These are phyloP conservation scores for Myiagra hebetior DNA, from an alignment of 2,113 vertebrate genomes.

Conservation along the genomic window DNA sequence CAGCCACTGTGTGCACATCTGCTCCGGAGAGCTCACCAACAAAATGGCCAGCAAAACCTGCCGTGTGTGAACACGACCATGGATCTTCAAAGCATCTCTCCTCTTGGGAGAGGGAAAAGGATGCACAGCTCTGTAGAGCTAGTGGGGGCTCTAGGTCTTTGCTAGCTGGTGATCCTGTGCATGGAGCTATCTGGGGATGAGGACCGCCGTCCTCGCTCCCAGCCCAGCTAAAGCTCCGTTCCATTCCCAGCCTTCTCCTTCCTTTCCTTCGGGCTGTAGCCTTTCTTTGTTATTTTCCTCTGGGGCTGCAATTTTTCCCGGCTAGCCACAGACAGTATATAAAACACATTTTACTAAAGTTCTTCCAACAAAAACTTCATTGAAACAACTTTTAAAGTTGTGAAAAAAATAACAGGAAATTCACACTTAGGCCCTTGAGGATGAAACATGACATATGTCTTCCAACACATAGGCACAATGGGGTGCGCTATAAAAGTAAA, in stretches of 20 bases:
- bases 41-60: neutral
- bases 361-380: slow-evolving; percentile 71
- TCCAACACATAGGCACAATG: slow-evolving; percentile 71
- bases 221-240: neutral
- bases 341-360: slow-evolving; percentile 70
- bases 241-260: slow-evolving; percentile 51
- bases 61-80: accelerated
- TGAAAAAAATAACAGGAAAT: slow-evolving; percentile 71
- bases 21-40: accelerated
- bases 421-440: slow-evolving; percentile 72
- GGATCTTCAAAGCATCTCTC: neutral
- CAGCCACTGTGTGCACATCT: accelerated
- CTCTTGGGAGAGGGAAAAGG: neutral
- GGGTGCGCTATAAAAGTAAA: slow-evolving; percentile 71
- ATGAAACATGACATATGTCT: slow-evolving; percentile 72
- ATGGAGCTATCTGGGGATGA: accelerated
- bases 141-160: neutral
- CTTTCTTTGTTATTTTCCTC: slow-evolving; percentile 67
- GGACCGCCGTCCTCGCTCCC: accelerated
- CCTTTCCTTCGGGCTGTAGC: slow-evolving; percentile 21
- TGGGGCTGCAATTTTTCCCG: slow-evolving; percentile 49
- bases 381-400: slow-evolving; percentile 71
- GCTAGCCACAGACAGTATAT: slow-evolving; percentile 70
- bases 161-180: accelerated
- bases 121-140: accelerated